Evolutionary conservation across 2,888 invertebrate genomes (phyloP).

Genomic region (Matsumyia berberina): DNA sequence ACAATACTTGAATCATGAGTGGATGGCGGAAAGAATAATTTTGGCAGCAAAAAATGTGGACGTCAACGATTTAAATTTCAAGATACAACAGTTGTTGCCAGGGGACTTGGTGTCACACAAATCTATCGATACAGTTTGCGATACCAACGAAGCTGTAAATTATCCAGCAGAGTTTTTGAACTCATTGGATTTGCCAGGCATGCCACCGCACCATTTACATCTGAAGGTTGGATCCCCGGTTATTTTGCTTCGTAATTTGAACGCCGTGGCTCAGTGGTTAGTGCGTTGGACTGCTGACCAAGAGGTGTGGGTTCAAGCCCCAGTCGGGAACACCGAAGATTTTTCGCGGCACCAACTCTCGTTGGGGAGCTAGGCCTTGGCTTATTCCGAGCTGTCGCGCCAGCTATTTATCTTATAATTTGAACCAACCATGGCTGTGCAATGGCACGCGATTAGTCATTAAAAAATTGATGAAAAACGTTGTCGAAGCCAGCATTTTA

Average conservation of each 20-base stretch:
- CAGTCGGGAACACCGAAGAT: too few relatives aligned
- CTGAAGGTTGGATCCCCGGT: neutral
- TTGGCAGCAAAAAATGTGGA: conserved; percentile 25
- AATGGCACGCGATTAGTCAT: neutral
- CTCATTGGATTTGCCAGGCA: neutral
- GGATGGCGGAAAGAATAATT: neutral
- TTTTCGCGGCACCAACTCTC: too few relatives aligned
- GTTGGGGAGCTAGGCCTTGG: too few relatives aligned
- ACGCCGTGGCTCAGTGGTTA: too few relatives aligned
- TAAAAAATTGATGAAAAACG: neutral
- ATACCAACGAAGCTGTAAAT: neutral
- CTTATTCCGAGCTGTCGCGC: too few relatives aligned
- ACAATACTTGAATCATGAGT: neutral
- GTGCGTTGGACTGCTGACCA: too few relatives aligned
- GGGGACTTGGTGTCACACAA: neutral
- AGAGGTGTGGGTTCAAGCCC: too few relatives aligned
- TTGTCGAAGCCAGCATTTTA: too few relatives aligned
- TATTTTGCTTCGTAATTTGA: neutral
- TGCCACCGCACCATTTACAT: neutral
- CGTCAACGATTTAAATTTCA: conserved; percentile 3
- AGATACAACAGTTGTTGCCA: neutral
- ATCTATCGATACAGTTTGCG: neutral
- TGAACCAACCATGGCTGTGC: too few relatives aligned
- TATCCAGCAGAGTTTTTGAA: neutral
- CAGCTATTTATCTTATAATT: too few relatives aligned